A percentile compares a stretch with the other conserved stretches of the same genome.
Evolutionary conservation across 1,140 invertebrate species (phyloP).

Genomic region (Aphaenogaster ashmeadi): DNA sequence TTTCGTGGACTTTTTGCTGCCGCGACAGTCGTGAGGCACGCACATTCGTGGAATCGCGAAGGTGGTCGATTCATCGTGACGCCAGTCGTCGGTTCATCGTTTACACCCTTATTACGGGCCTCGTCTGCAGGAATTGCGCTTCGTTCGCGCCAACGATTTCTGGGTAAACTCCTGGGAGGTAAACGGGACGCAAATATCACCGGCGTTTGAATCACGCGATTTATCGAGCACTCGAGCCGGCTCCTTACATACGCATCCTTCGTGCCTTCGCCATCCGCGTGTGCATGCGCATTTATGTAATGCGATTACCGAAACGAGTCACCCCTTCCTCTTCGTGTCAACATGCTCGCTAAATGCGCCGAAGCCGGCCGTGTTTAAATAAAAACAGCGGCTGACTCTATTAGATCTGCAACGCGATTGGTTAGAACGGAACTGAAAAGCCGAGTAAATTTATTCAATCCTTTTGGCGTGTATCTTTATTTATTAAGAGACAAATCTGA

Average conservation of each 20-base stretch:
- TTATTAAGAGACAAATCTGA: conserved; percentile 20
- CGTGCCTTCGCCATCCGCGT: conserved; percentile 28
- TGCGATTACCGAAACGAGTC: conserved; percentile 65
- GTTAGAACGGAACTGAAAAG: conserved; percentile 2
- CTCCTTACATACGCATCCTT: conserved; percentile 42
- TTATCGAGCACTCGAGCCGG: conserved; percentile 65
- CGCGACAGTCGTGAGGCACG: conserved; percentile 19
- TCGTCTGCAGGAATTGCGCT: conserved; percentile 40
- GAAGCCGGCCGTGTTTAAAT: conserved; percentile 47
- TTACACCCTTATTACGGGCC: conserved; percentile 58
- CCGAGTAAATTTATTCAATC: conserved; percentile 13
- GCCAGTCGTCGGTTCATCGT: conserved; percentile 40
- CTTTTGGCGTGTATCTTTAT: conserved; percentile 20
- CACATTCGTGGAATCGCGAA: conserved; percentile 46
- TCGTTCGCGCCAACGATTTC: conserved; percentile 62
- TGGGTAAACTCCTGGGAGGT: conserved; percentile 44
- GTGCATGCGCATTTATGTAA: conserved; percentile 61
- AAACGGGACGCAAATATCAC: conserved; percentile 70
- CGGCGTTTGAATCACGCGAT: conserved; percentile 53
- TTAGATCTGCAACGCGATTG: conserved; percentile 19
- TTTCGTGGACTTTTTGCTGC: conserved; percentile 23
- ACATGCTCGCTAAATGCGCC: conserved; percentile 41
- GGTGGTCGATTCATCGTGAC: conserved; percentile 6
- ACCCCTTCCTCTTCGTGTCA: conserved; percentile 37
- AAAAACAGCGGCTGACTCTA: conserved; percentile 48